Conservation (phyloP, 2,888 invertebrate species). For the Lutraria lutraria region DNA sequence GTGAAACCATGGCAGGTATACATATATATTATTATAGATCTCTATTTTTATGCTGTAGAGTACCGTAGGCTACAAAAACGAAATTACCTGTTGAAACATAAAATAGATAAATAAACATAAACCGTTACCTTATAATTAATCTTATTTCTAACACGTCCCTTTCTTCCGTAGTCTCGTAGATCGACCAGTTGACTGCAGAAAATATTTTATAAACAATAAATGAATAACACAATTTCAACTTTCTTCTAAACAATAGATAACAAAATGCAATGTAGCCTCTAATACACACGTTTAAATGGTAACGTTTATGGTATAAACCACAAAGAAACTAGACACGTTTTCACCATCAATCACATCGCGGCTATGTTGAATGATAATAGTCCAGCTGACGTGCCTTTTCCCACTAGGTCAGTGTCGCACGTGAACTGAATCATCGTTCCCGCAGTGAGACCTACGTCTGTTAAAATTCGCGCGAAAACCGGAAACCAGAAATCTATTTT, state of each 20-base stretch:
- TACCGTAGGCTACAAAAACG: too few species aligned
- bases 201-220: too few species aligned
- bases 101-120: too few species aligned
- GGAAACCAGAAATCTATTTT: slow-evolving; percentile 14
- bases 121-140: too few species aligned
- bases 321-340: not conserved
- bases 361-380: not conserved
- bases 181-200: too few species aligned
- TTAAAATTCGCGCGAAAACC: not conserved
- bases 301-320: not conserved
- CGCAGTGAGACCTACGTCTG: not conserved
- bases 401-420: not conserved
- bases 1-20: too few species aligned
- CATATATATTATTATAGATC: too few species aligned
- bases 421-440: not conserved
- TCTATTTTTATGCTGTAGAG: too few species aligned
- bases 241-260: too few species aligned
- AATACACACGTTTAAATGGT: not conserved
- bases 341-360: not conserved
- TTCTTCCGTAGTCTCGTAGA: too few species aligned
- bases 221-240: not conserved
- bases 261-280: not conserved
- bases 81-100: too few species aligned
- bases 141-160: too few species aligned
- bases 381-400: not conserved